Conservation (phyloP, 1,140 invertebrate genomes). For the Halyomorpha halys region DNA sequence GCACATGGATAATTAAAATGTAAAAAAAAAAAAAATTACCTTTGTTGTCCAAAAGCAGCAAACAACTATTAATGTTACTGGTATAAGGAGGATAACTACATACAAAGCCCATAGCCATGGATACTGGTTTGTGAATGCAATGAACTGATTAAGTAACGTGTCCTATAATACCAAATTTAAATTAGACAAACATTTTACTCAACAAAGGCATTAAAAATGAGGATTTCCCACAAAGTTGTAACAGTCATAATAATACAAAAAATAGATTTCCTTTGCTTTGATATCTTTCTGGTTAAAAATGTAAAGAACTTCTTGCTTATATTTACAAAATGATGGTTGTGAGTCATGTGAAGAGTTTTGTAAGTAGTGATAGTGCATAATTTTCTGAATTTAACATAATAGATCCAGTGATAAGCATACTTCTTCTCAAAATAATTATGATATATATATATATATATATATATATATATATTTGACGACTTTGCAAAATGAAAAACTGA, state of each 20-base stretch:
- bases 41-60: conserved; percentile 47
- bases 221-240: background rate
- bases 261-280: background rate
- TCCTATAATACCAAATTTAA: conserved; percentile 46
- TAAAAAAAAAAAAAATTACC: conserved; percentile 15
- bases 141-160: conserved; percentile 64
- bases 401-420: too few relatives aligned
- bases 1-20: background rate
- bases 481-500: too few relatives aligned
- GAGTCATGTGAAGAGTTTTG: background rate
- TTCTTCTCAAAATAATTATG: too few relatives aligned
- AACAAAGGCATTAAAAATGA: background rate
- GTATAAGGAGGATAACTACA: conserved; percentile 66
- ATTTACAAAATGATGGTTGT: background rate
- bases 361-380: too few relatives aligned
- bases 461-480: too few relatives aligned
- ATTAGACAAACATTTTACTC: conserved; percentile 2
- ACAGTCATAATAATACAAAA: background rate
- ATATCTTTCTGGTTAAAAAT: background rate
- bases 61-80: conserved; percentile 62
- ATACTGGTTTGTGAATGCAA: conserved; percentile 73
- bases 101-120: conserved; percentile 87
- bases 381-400: too few relatives aligned
- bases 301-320: background rate
- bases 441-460: too few relatives aligned